A percentile compares a stretch with the other conserved stretches of the same genome.
Evolutionary conservation across 1,140 invertebrate genomes (phyloP).

Genomic region (Euschistus heros): DNA sequence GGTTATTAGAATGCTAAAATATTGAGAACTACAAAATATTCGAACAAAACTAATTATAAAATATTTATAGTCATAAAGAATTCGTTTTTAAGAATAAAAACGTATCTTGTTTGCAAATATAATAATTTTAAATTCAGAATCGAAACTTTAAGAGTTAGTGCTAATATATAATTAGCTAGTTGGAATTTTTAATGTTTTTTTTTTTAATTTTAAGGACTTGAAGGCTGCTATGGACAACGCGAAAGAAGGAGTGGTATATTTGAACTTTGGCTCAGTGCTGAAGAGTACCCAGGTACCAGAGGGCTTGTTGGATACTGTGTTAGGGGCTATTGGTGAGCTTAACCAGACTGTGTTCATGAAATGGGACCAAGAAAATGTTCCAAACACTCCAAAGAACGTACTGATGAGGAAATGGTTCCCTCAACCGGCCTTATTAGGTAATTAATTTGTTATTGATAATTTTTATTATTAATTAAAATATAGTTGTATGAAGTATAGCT

Average conservation of each 20-base stretch:
- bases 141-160: too few species aligned
- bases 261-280: constrained; percentile 49
- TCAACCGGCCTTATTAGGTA: constrained; percentile 56
- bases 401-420: constrained; percentile 53
- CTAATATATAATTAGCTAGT: too few species aligned
- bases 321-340: constrained; percentile 32
- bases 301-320: constrained; percentile 35
- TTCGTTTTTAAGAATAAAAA: too few species aligned
- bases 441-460: constrained; percentile 26
- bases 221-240: constrained; percentile 44
- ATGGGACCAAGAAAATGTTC: constrained; percentile 50
- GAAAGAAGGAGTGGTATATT: constrained; percentile 46
- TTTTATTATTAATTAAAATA: background rate
- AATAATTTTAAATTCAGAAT: too few species aligned
- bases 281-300: constrained; percentile 47
- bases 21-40: too few species aligned
- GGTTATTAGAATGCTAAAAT: too few species aligned
- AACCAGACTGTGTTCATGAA: constrained; percentile 55
- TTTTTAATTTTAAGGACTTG: constrained; percentile 38
- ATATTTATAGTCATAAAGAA: too few species aligned
- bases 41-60: too few species aligned
- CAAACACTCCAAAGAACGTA: constrained; percentile 47
- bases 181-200: too few species aligned
- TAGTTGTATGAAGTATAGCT: background rate
- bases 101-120: too few species aligned